These are phyloP conservation scores for Drosophila nikananu DNA, from an alignment of 1,140 invertebrate genomes.

Conservation along the genomic window DNA sequence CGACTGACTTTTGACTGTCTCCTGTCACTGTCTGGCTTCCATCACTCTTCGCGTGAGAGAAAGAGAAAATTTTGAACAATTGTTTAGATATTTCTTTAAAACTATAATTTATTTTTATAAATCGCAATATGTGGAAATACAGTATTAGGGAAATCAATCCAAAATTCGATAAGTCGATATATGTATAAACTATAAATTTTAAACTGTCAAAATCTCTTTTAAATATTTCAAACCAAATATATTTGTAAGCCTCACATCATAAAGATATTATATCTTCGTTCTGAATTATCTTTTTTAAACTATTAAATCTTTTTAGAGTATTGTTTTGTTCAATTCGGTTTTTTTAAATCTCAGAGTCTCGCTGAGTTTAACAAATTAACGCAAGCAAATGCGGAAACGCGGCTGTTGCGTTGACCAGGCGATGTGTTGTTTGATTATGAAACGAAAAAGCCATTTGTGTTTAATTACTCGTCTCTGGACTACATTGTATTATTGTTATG, in stretches of 20 bases:
- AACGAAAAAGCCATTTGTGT: constrained; percentile 73
- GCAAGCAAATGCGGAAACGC: constrained; percentile 18
- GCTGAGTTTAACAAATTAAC: constrained; percentile 4
- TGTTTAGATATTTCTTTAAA: too few species aligned
- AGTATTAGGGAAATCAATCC: too few species aligned
- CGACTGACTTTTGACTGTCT: constrained; percentile 60
- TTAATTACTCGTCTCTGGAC: constrained; percentile 72
- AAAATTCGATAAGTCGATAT: too few species aligned
- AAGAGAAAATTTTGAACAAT: too few species aligned
- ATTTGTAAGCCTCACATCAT: too few species aligned
- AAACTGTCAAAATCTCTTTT: too few species aligned
- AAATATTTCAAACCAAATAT: too few species aligned
- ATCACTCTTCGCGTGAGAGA: not conserved
- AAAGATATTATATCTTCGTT: too few species aligned
- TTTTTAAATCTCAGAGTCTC: not conserved
- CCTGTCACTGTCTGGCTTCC: not conserved
- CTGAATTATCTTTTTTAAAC: not conserved
- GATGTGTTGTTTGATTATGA: constrained; percentile 56
- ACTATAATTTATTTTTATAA: too few species aligned
- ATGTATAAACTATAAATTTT: too few species aligned
- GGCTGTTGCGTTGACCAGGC: constrained; percentile 46
- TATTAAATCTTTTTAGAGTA: not conserved
- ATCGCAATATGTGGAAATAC: too few species aligned
- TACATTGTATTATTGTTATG: constrained; percentile 51
- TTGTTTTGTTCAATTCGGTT: not conserved